Evolutionary conservation across 2,888 invertebrate species (phyloP), one percentile per base, ranked within the genome.

Genomic region (Slavum lentiscoides): DNA sequence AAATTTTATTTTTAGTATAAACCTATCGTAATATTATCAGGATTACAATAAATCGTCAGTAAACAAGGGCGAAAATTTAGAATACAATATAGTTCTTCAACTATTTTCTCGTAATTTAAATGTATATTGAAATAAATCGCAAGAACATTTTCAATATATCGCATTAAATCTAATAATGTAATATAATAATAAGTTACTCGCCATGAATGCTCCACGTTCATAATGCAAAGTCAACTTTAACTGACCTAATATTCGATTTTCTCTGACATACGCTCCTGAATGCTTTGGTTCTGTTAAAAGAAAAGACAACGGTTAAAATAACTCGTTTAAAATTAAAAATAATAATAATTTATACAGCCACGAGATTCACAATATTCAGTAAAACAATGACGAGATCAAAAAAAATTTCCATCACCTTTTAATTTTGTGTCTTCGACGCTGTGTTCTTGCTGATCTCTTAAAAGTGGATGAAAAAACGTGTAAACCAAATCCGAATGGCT

Each of bases 381-480:
- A 17, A 4, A 61, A 69, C 19, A 81, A 49, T 43, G 1, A 21
- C 23, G 1, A 30, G 59, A 73, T 62, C 6, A 37, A 2, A n/a
- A 64, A 64, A 72, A 37, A 23, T 5, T 8, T 30, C 17, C n/a
- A 8, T 67, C 85, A 94, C 94, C 94, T 91, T 90, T 92, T 59
- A 91, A 90, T 89, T 93, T 94, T 83, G 90, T 90, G 84, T 92
- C 89, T 87, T 92, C 92, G 83, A 94, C 92, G 84, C 93, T 93
- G 17, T 93, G 92, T 85, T 94, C 94, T 86, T 96, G 95, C 87
- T 97, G 97, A 88, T 98, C 98, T 83, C 98, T 89, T 83, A 97
- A 88, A 83, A 98, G 88, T 3, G 98, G 97, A 88, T 99, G 99
- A 89, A 98, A 98, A 89, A 99, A 99, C 0, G 98, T 99, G 87